These are phyloP conservation scores for Torymus texanus DNA, from an alignment of 2,888 invertebrate species.

Conservation along the genomic window DNA sequence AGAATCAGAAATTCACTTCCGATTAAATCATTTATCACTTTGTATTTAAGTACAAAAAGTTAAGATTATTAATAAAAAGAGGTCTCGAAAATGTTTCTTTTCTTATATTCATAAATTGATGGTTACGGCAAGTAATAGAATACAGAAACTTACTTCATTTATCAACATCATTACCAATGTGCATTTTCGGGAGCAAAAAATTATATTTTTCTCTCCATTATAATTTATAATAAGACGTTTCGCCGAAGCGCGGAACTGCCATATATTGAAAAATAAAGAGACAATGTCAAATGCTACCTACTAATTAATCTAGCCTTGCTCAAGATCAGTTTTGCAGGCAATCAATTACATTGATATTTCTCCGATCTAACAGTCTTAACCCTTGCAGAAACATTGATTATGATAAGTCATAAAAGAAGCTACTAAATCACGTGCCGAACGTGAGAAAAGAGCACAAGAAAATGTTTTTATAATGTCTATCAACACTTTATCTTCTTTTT, in stretches of 20 bases:
- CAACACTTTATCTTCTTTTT: no score
- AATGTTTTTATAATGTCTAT: no score
- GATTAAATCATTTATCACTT: constrained; percentile 34
- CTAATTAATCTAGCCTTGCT: constrained; percentile 32
- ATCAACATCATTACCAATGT: constrained; percentile 27
- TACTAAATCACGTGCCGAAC: not conserved
- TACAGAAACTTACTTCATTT: constrained; percentile 19
- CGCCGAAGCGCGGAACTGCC: constrained; percentile 10
- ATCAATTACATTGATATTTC: constrained; percentile 26
- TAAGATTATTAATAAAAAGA: not conserved
- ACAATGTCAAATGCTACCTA: constrained; percentile 20
- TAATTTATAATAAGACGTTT: constrained; percentile 18
- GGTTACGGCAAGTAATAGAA: not conserved
- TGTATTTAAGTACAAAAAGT: not conserved
- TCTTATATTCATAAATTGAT: constrained; percentile 19
- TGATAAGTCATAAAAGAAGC: not conserved
- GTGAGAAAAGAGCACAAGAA: no score
- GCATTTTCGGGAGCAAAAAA: constrained; percentile 16
- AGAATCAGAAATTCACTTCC: constrained; percentile 1
- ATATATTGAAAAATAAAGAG: constrained; percentile 10
- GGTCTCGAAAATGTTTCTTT: not conserved
- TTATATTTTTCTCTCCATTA: constrained; percentile 35
- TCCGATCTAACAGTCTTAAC: not conserved
- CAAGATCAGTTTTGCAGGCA: constrained; percentile 21
- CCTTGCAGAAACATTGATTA: constrained; percentile 2